Base-by-base conservation (phyloP, 2,888 invertebrate species). In the Acleris emargana region DNA sequence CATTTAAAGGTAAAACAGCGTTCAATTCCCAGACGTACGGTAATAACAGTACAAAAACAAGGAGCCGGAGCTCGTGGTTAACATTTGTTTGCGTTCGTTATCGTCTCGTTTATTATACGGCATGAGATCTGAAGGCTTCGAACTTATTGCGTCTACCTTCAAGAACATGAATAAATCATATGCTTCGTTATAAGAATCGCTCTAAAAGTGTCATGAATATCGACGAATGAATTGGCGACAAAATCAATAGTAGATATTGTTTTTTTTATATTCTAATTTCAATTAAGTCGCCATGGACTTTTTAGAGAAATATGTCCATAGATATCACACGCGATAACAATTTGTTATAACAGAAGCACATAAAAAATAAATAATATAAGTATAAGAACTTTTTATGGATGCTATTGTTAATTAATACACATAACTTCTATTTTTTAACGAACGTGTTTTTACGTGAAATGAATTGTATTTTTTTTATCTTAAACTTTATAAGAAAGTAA, bases 111-210 rank as follows among this genome's bases (percentile, higher is more conserved):
- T 86, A 87, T 86, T 86, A 88, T 86, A 84, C 87, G 76, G 75
- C 73, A 79, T 73, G 72, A 78, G 73, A 77, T 79, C 80, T 78
- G 79, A 82, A 85, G 83, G 81, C 80, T 82, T 80, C 76, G 77
- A 82, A 86, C 86, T 88, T 86, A 87, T 84, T 83, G 84, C 82
- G 81, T 87, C 87, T 84, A 80, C 85, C 82, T 85, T 81, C 74
- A 73, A 81, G 80, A 80, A 74, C 76, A 91, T 91, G 91, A 91
- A 91, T 91, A 91, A 90, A 83, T 88, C 90, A 91, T 91, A 81
- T 74, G 78, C 79, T 85, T 90, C 90, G 88, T 90, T 90, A 89
- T 82, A 87, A 87, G 86, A 86, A 86, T 85, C 81, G 86, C 81
- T 83, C 80, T 83, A 84, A 87, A 67, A 87, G 79, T 80, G 76